Evolutionary conservation across 2,113 vertebrate species (phyloP), one percentile per base, ranked within the genome.

Genomic region (Psittacula cyanocephala): DNA sequence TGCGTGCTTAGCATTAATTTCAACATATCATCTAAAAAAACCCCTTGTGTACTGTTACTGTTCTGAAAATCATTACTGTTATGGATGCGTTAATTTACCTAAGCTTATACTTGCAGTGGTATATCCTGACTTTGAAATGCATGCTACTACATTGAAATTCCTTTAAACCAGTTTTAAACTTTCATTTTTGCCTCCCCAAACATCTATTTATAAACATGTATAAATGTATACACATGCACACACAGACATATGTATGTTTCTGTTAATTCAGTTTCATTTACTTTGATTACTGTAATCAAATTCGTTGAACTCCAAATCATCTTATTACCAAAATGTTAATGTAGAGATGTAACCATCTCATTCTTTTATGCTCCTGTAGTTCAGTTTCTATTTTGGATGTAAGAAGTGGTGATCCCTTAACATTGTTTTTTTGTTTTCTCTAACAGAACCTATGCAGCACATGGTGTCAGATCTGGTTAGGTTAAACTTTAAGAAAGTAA

Each of bases 381-480:
- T 93, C 47, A 39, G 39, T 53, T 74, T 70, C 41, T 67, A 0
- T 12, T 89, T 79, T 52, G 28, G 43, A 35, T 59, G 35, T 17
- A 53, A 65, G 49, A 78, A 84, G 46, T 1, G 0, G 15, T 31
- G 41, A 69, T 91, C 39, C 28, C 37, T 74, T 69, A 33, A 23
- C 3, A 7, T 24, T 75, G 23, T 39, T 81, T 37, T 25, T 35
- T 55, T 59, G 52, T 5, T 86, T 79, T 57, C 69, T 20, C 70
- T 18, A 44, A 22, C 24, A 78, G 64, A 75, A 49, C 27, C 31
- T 31, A 7, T 60, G 60, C 23, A n/a, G 6, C 12, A 31, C 83
- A 69, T 74, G 52, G 31, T 80, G 79, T 93, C 83, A 89, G 69
- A 81, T 91, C 86, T 77, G 44, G 50, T 97, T 94, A 96, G 88